These are phyloP conservation scores for Halcyon smyrnensis DNA, from an alignment of 2,797 vertebrate genomes.

Conservation along the genomic window DNA sequence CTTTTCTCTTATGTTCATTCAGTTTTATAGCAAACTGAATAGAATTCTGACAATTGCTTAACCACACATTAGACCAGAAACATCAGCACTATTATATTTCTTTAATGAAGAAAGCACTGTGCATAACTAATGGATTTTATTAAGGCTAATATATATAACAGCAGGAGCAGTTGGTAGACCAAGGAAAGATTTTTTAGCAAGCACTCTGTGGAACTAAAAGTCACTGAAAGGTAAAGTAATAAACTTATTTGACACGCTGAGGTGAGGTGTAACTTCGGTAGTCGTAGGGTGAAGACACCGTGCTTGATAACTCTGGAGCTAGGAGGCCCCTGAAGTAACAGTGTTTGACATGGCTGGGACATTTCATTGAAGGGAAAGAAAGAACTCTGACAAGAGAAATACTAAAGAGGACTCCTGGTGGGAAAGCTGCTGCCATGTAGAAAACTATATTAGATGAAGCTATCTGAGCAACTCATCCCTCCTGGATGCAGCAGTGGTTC, in stretches of 20 bases:
- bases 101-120: constrained; percentile 27
- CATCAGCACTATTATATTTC: neutral
- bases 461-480: neutral
- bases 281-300: neutral
- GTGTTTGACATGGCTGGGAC: constrained; percentile 55
- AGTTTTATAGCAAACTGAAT: neutral
- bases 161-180: neutral
- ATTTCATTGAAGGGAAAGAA: constrained; percentile 5
- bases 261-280: constrained; percentile 16
- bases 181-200: neutral
- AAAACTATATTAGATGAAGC: constrained; percentile 15
- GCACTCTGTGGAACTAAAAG: neutral
- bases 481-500: neutral
- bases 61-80: neutral
- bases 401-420: constrained; percentile 25
- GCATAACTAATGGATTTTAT: constrained; percentile 32
- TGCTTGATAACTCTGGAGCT: neutral
- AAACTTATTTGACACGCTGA: constrained; percentile 22
- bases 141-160: neutral
- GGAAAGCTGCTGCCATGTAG: constrained; percentile 47
- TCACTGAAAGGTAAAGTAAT: constrained; percentile 28
- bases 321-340: constrained; percentile 39
- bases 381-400: constrained; percentile 31
- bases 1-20: neutral
- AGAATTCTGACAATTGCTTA: neutral